Evolutionary conservation across 2,888 invertebrate genomes (phyloP), one percentile per base, ranked within the genome.

Genomic region (Geotrupes spiniger): DNA sequence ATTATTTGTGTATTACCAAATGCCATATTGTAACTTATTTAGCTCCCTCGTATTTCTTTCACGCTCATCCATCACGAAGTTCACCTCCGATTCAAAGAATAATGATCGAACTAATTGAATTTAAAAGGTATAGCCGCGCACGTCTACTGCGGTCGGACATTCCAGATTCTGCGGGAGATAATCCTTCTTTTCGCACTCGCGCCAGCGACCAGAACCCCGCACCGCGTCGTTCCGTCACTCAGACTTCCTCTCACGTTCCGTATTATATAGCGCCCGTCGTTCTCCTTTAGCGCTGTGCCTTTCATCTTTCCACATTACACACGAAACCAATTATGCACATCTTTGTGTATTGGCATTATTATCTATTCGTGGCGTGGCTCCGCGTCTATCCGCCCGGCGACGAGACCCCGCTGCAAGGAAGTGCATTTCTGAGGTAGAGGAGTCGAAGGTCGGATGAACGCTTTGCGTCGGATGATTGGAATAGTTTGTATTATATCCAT

Each of bases 321-420:
- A 70, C 69, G 69, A 68, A 71, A 68, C 69, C 71, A 71, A 71
- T 71, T 70, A 71, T 70, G 65, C 68, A 66, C 68, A 71, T 70
- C 71, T 71, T 71, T 71, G 69, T 71, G 69, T 65, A 69, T 69
- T 64, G 68, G 66, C 66, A 66, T 63, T 64, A 69, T 69, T 63
- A 61, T 60, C 61, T 58, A 62, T 62, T 63, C 61, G 54, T 51
- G 49, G 58, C 56, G 54, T 60, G 48, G 54, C 56, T 53, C 44
- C 12, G 33, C 33, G n/a, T n/a, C n/a, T n/a, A n/a, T n/a, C n/a
- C n/a, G n/a, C n/a, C n/a, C n/a, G n/a, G n/a, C n/a, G n/a, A n/a
- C n/a, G n/a, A n/a, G n/a, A n/a, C n/a, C n/a, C n/a, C n/a, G n/a
- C n/a, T n/a, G n/a, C n/a, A n/a, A n/a, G n/a, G n/a, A n/a, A n/a